Evolutionary conservation across 64 coral and sea anemone genomes (phyloP), one percentile per base, ranked within the genome.

Genomic region (Montipora foliosa): DNA sequence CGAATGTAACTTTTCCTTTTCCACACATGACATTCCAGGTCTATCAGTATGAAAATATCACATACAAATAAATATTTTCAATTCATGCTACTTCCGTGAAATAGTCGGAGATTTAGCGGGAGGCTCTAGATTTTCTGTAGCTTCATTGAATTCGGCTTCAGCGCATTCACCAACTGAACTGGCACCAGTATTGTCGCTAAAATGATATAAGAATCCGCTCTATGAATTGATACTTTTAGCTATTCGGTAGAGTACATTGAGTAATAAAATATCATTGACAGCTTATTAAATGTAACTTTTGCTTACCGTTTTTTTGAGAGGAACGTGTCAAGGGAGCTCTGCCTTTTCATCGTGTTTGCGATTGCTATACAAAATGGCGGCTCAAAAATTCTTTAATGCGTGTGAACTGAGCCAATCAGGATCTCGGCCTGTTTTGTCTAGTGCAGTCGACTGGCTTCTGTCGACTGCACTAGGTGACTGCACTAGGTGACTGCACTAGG

Each of bases 231-330:
- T 92, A 92, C 86, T 92, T 92, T 92, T 92, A 92, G 90, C 90
- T 92, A 92, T 92, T 92, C 90, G 86, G 80, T 92, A 92, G 86
- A 92, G 90, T 92, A 37, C 37, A 37, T 37, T 37, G 37, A 37
- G 37, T 37, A 37, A 37, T 81, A 92, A 92, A 92, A 92, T 92
- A 86, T 92, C 90, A 92, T 92, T 84, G 79, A 92, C 90, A 92
- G 84, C 90, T 84, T 92, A 80, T 79, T 92, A 92, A 80, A 84
- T 92, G 77, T 77, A 92, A 37, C 37, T 37, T 92, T 92, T 86
- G 90, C 90, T 92, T 92, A 92, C 81, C 90, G 90, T 92, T 92
- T 92, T 92, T 92, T 92, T 86, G 90, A 92, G 91, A 93, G 87
- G 91, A 93, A 93, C 87, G 91, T 87, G 87, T 93, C 87, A 82